Evolutionary conservation across 2,888 invertebrate species (phyloP).

Genomic region (Ennomos erosarius): DNA sequence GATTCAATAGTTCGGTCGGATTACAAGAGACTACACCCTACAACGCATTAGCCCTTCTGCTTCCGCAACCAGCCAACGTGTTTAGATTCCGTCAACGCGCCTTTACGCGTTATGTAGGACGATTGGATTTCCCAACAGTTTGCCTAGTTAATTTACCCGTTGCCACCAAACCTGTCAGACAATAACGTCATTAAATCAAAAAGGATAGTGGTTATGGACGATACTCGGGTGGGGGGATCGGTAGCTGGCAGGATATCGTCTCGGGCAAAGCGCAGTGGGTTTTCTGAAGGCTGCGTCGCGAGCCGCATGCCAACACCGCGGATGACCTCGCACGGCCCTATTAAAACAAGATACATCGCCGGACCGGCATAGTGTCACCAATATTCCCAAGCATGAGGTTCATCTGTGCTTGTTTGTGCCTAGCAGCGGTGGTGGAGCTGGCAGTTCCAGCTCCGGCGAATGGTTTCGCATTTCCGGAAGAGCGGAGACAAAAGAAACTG

Average conservation of each 20-base stretch:
- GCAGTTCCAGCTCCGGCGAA: conserved; percentile 64
- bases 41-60: conserved; percentile 36
- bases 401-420: conserved; percentile 65
- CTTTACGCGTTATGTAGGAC: conserved; percentile 46
- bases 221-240: conserved; percentile 63
- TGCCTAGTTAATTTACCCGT: conserved; percentile 58
- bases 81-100: conserved; percentile 42
- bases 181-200: conserved; percentile 69
- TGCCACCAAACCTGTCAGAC: conserved; percentile 55
- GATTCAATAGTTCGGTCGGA: conserved; percentile 5
- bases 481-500: conserved; percentile 66
- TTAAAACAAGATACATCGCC: conserved; percentile 78
- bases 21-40: conserved; percentile 14
- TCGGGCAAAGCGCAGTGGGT: conserved; percentile 77
- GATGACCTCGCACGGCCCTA: conserved; percentile 79
- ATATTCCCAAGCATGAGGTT: conserved; percentile 71
- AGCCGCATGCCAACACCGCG: conserved; percentile 82
- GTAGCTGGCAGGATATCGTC: conserved; percentile 71
- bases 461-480: conserved; percentile 74
- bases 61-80: conserved; percentile 49
- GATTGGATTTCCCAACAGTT: conserved; percentile 71
- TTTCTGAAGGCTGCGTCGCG: conserved; percentile 84
- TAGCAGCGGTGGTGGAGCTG: conserved; percentile 51
- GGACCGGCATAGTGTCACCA: conserved; percentile 69
- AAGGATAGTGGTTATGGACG: conserved; percentile 60